phyloP scores from a whole-genome alignment of 37 sponge, comb jelly and placozoan species.

The Spongilla lacustris region DNA sequence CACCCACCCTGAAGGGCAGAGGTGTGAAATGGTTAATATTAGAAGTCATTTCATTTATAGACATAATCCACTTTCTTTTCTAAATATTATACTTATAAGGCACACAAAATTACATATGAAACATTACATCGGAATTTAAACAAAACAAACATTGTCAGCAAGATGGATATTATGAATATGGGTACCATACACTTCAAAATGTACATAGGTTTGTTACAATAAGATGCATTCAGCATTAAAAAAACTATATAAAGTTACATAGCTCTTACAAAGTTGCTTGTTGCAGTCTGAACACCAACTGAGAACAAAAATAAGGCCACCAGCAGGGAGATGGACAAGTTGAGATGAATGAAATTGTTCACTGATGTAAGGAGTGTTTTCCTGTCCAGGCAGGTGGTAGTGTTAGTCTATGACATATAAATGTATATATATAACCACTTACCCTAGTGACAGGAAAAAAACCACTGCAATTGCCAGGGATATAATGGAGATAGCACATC shows the following conservation, averaged over 20 bases:
- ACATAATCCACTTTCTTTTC: constrained; percentile 9
- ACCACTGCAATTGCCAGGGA: constrained; percentile 51
- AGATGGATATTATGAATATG: no score
- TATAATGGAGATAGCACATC: constrained; percentile 56
- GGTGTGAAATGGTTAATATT: no score
- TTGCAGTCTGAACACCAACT: constrained; percentile 7
- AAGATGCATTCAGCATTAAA: neutral
- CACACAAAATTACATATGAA: no score
- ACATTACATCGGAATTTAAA: no score
- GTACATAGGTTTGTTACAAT: constrained; percentile 29
- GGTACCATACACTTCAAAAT: no score
- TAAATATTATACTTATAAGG: no score
- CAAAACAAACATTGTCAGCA: no score
- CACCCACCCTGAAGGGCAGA: constrained; percentile 1
- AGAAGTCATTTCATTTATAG: neutral
- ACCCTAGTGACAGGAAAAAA: constrained; percentile 49
- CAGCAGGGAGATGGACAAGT: constrained; percentile 4
- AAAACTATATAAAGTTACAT: neutral
- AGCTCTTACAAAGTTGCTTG: constrained; percentile 1
- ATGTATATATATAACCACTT: no score
- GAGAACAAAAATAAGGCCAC: constrained; percentile 7
- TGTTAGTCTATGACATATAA: no score
- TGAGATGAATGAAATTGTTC: constrained; percentile 12
- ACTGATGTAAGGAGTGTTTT: neutral
- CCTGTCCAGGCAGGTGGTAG: neutral